Evolutionary conservation across 2,797 vertebrate genomes (phyloP), one percentile per base, ranked within the genome.

Genomic region (Ctenochaetus hawaiiensis): DNA sequence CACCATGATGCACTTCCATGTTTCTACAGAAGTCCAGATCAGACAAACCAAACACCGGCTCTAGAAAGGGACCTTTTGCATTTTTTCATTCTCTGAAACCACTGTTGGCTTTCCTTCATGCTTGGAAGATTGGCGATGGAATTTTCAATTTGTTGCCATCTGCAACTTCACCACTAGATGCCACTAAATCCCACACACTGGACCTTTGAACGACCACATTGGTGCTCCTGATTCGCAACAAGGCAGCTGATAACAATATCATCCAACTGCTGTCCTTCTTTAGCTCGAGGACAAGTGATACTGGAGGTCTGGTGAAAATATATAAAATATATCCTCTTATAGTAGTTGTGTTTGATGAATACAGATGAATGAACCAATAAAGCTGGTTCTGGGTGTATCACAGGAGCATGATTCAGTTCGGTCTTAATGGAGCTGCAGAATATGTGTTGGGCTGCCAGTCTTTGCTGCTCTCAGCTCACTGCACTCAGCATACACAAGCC

Each of bases 261-360:
- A 59, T 80, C 73, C 72, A 56, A 34, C 48, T 1, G 20, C 9
- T 74, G n/a, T 69, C 61, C 54, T 37, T 79, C 23, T 2, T 70
- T 58, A 41, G 48, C 18, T 67, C n/a, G 20, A 76, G 26, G 30
- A 54, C 17, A 45, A 26, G 20, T 34, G 77, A 81, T 18, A 20
- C 74, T 51, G 48, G 4, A 49, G 73, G 54, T 68, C 45, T 61
- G 67, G 64, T 78, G 64, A 68, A 72, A 78, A 63, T 62, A 69
- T 18, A 76, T 89, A 68, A 72, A 78, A 63, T 62, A 69, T 18
- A 76, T 89, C 75, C 66, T 34, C 69, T 76, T 61, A 63, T 44
- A 78, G 68, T 14, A 14, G 69, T 37, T 54, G 62, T 23, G 69
- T 68, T 80, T 60, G 73, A 83, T 52, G 75, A 70, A 64, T 47